A percentile compares a stretch with the other conserved stretches of the same genome.
Conservation (phyloP, 1,140 invertebrate genomes). For the Homarus americanus region DNA sequence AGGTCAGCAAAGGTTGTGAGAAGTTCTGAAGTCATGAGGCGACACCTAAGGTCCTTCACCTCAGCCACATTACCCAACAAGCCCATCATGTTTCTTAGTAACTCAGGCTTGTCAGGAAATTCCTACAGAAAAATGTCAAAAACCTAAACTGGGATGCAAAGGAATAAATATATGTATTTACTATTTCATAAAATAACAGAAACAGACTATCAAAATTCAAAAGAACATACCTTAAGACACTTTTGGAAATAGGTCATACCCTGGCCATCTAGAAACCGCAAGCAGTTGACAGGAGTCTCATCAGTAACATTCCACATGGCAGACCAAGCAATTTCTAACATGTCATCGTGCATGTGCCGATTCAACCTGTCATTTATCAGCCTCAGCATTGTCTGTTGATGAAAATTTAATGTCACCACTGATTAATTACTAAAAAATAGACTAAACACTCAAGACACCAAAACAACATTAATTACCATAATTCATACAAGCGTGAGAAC, state of each 20-base stretch:
- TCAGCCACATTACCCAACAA: slow-evolving; percentile 97
- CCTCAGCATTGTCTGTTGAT: slow-evolving; percentile 63
- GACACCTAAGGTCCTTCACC: slow-evolving; percentile 88
- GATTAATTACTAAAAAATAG: too few relatives aligned
- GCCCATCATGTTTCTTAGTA: slow-evolving; percentile 97
- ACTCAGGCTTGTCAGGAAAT: slow-evolving; percentile 92
- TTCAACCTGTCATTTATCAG: slow-evolving; percentile 57
- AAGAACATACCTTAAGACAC: slow-evolving; percentile 82
- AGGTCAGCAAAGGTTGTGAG: slow-evolving; percentile 91
- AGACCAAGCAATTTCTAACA: slow-evolving; percentile 84
- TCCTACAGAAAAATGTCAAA: slow-evolving; percentile 79
- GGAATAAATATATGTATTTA: neutral
- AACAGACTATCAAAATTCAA: slow-evolving; percentile 2
- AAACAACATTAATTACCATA: too few relatives aligned
- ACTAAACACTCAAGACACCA: too few relatives aligned
- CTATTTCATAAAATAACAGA: neutral
- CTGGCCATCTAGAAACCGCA: slow-evolving; percentile 89
- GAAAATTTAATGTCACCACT: neutral
- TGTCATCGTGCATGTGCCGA: slow-evolving; percentile 61
- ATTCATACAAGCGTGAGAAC: too few relatives aligned
- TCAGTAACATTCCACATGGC: slow-evolving; percentile 99
- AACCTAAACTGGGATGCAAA: neutral
- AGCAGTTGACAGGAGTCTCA: slow-evolving; percentile 95
- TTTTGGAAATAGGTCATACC: slow-evolving; percentile 93
- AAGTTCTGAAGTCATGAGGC: slow-evolving; percentile 91